A percentile compares a stretch with the other conserved stretches of the same genome.
Evolutionary conservation across 2,888 invertebrate genomes (phyloP).

Genomic region (Neria commutata): DNA sequence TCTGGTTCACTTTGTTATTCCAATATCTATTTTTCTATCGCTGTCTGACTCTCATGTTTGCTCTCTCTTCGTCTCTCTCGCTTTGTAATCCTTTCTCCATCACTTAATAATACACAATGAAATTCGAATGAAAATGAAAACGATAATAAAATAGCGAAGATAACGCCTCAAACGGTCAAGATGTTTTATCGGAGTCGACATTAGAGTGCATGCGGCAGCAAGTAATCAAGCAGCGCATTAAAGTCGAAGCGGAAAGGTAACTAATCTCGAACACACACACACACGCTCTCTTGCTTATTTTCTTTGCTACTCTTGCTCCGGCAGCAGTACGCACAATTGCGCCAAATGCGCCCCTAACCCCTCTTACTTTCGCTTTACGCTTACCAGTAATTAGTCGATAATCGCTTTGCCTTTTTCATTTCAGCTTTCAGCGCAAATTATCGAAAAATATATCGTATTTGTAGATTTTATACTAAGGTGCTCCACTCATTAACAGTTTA

Average conservation of each 20-base stretch:
- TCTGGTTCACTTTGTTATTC: no score
- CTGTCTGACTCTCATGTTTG: constrained; percentile 25
- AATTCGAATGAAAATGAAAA: constrained; percentile 21
- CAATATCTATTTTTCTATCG: constrained; percentile 18
- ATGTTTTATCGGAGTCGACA: constrained; percentile 79
- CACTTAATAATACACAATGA: not conserved
- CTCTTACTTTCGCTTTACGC: no score
- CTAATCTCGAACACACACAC: constrained; percentile 13
- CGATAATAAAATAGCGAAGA: constrained; percentile 41
- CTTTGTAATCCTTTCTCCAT: constrained; percentile 20
- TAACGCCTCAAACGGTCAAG: constrained; percentile 62
- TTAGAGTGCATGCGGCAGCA: constrained; percentile 81
- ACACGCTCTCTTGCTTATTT: not conserved
- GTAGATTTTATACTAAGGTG: no score
- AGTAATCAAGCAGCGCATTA: constrained; percentile 78
- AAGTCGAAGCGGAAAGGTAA: constrained; percentile 84
- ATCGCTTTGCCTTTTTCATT: no score
- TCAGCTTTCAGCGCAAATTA: no score
- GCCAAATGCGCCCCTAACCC: no score
- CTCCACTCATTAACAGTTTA: no score
- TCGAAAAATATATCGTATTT: no score
- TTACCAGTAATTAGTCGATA: no score
- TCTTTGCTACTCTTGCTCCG: no score
- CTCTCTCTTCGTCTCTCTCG: constrained; percentile 13
- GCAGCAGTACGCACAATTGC: no score